phyloP scores from a whole-genome alignment of 1,140 invertebrate genomes.

The Trypoxylus dichotomus region DNA sequence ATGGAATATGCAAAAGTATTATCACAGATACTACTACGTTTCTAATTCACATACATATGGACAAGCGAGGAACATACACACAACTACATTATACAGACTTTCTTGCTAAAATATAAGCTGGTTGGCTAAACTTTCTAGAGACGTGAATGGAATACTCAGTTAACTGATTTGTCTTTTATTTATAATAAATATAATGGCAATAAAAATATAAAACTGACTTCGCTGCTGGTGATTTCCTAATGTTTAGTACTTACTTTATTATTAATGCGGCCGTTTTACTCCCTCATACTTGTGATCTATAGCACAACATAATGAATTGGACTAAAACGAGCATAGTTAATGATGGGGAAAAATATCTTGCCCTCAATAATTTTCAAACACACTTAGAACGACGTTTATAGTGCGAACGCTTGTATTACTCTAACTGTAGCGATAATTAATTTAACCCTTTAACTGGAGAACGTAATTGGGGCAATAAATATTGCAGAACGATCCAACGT shows the following conservation, averaged over 20 bases:
- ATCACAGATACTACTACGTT: no score
- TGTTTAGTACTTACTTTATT: background rate
- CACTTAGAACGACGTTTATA: background rate
- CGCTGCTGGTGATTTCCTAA: no score
- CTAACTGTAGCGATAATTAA: constrained; percentile 3
- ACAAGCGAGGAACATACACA: no score
- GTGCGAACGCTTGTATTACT: background rate
- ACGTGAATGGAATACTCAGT: no score
- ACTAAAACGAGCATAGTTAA: background rate
- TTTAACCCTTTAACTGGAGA: background rate
- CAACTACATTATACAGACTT: no score
- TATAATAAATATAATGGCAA: no score
- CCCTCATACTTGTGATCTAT: background rate
- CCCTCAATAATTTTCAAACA: background rate
- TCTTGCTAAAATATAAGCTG: no score
- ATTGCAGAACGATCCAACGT: background rate
- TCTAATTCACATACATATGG: no score
- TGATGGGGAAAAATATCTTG: background rate
- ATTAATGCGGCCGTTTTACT: background rate
- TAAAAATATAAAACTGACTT: no score
- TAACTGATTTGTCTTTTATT: no score
- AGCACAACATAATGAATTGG: background rate
- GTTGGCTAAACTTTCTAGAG: no score
- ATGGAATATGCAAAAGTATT: no score
- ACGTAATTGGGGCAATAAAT: constrained; percentile 16